A percentile compares a stretch with the other conserved stretches of the same genome.
phyloP scores from a whole-genome alignment of 2,888 invertebrate species.

The Heliconius ismenius region DNA sequence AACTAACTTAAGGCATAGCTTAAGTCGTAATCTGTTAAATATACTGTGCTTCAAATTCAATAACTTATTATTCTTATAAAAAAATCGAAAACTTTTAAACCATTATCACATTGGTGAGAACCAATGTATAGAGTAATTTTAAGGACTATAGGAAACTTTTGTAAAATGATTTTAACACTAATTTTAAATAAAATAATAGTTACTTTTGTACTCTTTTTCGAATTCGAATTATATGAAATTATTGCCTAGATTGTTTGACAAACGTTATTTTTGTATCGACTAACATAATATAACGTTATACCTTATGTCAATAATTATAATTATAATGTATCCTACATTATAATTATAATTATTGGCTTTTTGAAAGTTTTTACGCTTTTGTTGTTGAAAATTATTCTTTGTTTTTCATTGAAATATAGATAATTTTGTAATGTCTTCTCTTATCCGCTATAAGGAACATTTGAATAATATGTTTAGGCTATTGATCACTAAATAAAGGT shows the following conservation, averaged over 20 bases:
- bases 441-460: constrained; percentile 33
- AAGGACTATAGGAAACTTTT: no score
- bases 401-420: constrained; percentile 17
- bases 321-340: no score
- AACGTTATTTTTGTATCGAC: neutral
- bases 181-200: no score
- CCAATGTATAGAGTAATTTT: no score
- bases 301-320: no score
- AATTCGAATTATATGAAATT: constrained; percentile 65
- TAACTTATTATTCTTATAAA: neutral
- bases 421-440: constrained; percentile 23
- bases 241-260: constrained; percentile 55
- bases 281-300: constrained; percentile 22
- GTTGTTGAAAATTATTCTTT: constrained; percentile 22
- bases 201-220: no score
- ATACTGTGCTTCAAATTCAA: neutral
- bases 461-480: constrained; percentile 36
- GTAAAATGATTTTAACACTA: no score
- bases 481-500: constrained; percentile 40
- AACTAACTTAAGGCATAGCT: neutral
- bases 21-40: neutral
- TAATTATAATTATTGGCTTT: constrained; percentile 12
- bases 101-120: no score
- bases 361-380: constrained; percentile 29
- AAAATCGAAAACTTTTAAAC: neutral